Evolutionary conservation across 2,888 invertebrate species (phyloP), one percentile per base, ranked within the genome.

Genomic region (Carterocephalus palaemon): DNA sequence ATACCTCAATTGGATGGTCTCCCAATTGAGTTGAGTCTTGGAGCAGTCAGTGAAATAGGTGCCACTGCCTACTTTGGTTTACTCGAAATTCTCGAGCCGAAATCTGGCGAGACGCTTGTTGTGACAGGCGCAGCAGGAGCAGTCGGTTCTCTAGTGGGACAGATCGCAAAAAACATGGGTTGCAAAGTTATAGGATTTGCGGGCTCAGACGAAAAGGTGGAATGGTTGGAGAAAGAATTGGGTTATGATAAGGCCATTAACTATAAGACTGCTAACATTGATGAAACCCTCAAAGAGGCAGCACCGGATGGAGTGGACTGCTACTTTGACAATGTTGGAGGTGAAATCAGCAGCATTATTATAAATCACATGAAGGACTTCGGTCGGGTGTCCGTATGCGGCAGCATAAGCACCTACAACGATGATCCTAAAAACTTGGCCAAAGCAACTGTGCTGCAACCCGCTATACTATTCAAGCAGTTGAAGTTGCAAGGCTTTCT

Each of bases 261-360:
- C 76, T 94, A 94, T 70, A 94, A 93, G 69, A 90, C 86, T 1
- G 85, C 71, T 3, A 68, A 91, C 56, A 56, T 90, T 9, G 60
- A 67, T 0, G 63, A 80, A 37, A 88, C 86, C 8, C 70, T 94
- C 7, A 88, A 88, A 48, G 80, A 89, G 69, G 86, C 83, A 29
- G 92, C 92, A 2, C 92, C 93, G 0, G 75, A 92, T 15, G 93
- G 92, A 6, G 77, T 93, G 0, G 92, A 94, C 62, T 91, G 92
- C 60, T 93, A 91, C 63, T 93, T 93, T 64, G 94, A 93, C 64
- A 93, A 93, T 67, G 93, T 92, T 6, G 92, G 92, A 13, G 92
- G 92, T 5, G 89, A 90, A 47, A 80, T 91, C 12, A 89, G 90
- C 32, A 87, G 85, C 34, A 69, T 67, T 0, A 88, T 92, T 2